phyloP scores from a whole-genome alignment of 2,113 vertebrate species.

The Malurus cyaneus region DNA sequence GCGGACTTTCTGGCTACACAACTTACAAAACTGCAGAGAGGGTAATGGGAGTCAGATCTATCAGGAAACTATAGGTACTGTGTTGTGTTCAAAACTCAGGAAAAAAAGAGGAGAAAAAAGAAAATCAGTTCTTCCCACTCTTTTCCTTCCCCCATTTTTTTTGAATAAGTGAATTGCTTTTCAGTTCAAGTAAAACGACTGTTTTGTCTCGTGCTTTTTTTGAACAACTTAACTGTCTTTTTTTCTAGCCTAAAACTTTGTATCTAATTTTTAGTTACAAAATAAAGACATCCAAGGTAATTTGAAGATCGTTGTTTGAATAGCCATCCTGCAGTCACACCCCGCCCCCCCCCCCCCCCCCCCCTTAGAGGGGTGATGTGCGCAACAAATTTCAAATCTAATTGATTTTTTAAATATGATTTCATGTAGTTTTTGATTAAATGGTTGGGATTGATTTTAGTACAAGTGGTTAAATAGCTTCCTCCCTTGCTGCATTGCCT shows the following conservation, averaged over 20 bases:
- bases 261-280: neutral
- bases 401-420: neutral
- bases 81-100: neutral
- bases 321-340: neutral
- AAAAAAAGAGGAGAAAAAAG: neutral
- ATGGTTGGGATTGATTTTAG: neutral
- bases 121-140: neutral
- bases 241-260: neutral
- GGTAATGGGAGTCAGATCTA: neutral
- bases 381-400: neutral
- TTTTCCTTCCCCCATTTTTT: neutral
- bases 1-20: neutral
- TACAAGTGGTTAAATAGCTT: neutral
- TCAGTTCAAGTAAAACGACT: neutral
- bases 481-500: neutral
- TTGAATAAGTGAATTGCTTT: neutral
- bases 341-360: too few relatives aligned
- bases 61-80: neutral
- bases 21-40: neutral
- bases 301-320: neutral
- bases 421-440: neutral
- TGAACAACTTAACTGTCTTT: neutral
- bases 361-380: neutral
- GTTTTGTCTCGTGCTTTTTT: neutral
- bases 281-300: neutral